These are phyloP conservation scores for Tapirus indicus DNA, from an alignment of 2,797 vertebrate species.

Conservation along the genomic window DNA sequence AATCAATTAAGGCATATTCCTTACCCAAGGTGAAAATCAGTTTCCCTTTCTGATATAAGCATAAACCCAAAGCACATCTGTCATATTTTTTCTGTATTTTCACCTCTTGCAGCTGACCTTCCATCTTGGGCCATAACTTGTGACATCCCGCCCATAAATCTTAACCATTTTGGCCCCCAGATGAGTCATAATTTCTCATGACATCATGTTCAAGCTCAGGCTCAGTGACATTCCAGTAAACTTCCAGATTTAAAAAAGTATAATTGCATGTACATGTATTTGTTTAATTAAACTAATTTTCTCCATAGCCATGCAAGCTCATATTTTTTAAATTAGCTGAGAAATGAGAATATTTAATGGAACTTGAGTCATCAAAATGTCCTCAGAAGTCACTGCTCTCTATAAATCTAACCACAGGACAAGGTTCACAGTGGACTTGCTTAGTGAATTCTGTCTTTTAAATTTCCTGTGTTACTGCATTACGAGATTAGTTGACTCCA, in stretches of 20 bases:
- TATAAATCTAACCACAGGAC: background rate
- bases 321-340: background rate
- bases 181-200: background rate
- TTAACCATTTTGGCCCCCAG: background rate
- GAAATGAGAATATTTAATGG: background rate
- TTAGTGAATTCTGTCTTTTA: background rate
- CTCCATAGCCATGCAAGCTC: background rate
- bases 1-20: background rate
- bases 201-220: background rate
- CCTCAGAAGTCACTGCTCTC: background rate
- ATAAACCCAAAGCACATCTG: background rate
- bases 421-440: background rate
- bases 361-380: background rate
- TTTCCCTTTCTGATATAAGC: background rate
- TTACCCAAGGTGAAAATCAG: background rate
- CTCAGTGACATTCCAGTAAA: background rate
- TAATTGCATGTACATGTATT: background rate
- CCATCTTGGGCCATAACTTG: background rate
- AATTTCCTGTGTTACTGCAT: background rate
- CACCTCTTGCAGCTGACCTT: background rate
- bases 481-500: background rate
- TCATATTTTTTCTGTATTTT: background rate
- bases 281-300: constrained; percentile 41
- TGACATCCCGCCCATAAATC: background rate
- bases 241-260: background rate